Evolutionary conservation across 2,113 vertebrate species (phyloP), one percentile per base, ranked within the genome.

Genomic region (Myiagra hebetior): DNA sequence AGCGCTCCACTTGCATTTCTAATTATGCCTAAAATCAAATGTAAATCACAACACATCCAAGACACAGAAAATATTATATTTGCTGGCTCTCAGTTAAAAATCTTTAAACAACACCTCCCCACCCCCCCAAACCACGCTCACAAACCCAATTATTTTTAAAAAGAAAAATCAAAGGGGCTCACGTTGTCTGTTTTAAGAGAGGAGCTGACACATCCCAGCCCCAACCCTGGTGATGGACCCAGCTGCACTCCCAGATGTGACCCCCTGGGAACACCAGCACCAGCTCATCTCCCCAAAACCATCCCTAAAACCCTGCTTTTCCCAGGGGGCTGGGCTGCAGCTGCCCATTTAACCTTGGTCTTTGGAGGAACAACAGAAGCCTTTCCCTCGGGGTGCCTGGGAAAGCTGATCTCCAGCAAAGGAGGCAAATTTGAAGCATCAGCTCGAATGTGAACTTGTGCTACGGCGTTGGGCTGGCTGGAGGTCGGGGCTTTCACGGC

Each of bases 21-120:
- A 98, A 98, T 98, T 97, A 97, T 12, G 97, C 97, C 95, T 90
- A 95, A 98, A 98, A 97, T 95, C 97, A 95, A 77, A 98, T 97
- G 97, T 92, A 98, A 97, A 98, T 98, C 97, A 97, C 97, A 97
- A 96, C 96, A 82, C 92, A 65, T 21, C 56, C 94, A 49, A 86
- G 84, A 89, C 81, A 69, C 87, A 27, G 95, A 94, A 97, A 98
- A 96, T 76, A 97, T 77, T 96, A 92, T 84, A 96, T 95, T 97
- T 93, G 96, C 95, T 77, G 16, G 56, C 79, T 91, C 91, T 65
- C 84, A 2, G 89, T 91, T 75, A 84, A 87, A 90, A 88, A 53
- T 39, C n/a, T 67, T 53, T 30, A 23, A 82, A 46, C 10, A 17
- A 56, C 28, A 26, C 9, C 4, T 2, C 2, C 2, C 3, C 49